Evolutionary conservation across 2,797 vertebrate genomes (phyloP), one percentile per base, ranked within the genome.

Genomic region (Nannoperca obscura): DNA sequence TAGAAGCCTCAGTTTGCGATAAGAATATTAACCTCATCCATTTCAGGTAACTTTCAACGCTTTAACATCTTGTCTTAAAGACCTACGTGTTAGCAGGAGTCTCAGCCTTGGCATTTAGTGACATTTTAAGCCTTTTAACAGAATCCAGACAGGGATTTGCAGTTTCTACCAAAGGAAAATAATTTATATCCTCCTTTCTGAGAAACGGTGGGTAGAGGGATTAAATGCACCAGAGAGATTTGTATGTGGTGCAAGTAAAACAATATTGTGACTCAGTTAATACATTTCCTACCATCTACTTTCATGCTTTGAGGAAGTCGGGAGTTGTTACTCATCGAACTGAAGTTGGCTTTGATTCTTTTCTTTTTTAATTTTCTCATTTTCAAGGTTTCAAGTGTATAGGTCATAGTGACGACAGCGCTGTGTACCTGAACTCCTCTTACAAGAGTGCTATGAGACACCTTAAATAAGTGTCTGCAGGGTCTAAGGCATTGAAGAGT

Each of bases 91-190:
- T 93, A 91, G 91, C 94, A 86, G 92, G 93, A 95, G 93, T 94
- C 94, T 94, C 89, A 95, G 94, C 93, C 94, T 93, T 95, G 94
- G 95, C 95, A 96, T 95, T 95, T 95, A 94, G 94, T 95, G 95
- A 95, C 95, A 96, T 95, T 96, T 95, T 96, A 95, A 96, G 95
- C 95, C 95, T 95, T 96, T 96, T 95, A 94, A 95, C 93, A 94
- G 94, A 96, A 95, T 94, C 94, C 93, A 94, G 94, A 92, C 91
- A 93, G 94, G 94, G 94, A 96, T 95, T 96, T 95, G 86, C 91
- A 85, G 85, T 93, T 95, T 93, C 88, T 90, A 94, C 91, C 87
- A 92, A 94, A 95, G 93, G 91, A 95, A 96, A 96, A 94, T 93
- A 94, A 95, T 95, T 95, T 94, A 92, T 94, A 92, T 92, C 94